Evolutionary conservation across 2,888 invertebrate species (phyloP), one percentile per base, ranked within the genome.

Genomic region (Drosophila lutescens): DNA sequence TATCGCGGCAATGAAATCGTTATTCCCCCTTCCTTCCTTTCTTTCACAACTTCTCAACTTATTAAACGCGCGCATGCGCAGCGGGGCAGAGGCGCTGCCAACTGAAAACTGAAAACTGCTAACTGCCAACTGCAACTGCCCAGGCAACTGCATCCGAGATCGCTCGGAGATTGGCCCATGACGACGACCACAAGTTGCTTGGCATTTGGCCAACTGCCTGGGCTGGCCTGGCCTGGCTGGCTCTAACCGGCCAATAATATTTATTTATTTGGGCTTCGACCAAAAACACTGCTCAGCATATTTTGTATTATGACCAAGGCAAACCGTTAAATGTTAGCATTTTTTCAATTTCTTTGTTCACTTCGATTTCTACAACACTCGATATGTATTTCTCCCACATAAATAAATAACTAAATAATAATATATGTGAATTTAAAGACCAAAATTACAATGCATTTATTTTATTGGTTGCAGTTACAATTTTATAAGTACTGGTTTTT

Each of bases 1-100:
- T 86, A 86, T 86, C 81, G 71, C 60, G 50, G 63, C 63, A 70
- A 54, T 63, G 70, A 57, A 75, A 80, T 80, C 78, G 71, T 51
- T 20, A 9, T 23, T 9, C 38, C 60, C 41, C 15, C 41, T 26
- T 6, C 26, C 26, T 1, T 6, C 26, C 26, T 26, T 26, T 26
- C 26, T 26, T 26, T 26, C 26, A 5, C 26, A 26, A 6, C 20
- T n/a, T 1, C 40, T 26, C 17, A 50, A 36, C 70, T 76, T 75
- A 63, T 67, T 75, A 63, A 60, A 51, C 47, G 66, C 53, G 78
- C 78, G 76, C 86, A 57, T 67, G 87, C 73, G 61, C 76, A 66
- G 65, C 71, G 69, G 78, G 77, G 53, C 43, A 46, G 57, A 46
- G 23, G 34, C 56, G 56, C 46, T 50, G 70, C 34, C 54, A 58